phyloP scores from a whole-genome alignment of 2,113 vertebrate species.

The Laticauda laticaudata region DNA sequence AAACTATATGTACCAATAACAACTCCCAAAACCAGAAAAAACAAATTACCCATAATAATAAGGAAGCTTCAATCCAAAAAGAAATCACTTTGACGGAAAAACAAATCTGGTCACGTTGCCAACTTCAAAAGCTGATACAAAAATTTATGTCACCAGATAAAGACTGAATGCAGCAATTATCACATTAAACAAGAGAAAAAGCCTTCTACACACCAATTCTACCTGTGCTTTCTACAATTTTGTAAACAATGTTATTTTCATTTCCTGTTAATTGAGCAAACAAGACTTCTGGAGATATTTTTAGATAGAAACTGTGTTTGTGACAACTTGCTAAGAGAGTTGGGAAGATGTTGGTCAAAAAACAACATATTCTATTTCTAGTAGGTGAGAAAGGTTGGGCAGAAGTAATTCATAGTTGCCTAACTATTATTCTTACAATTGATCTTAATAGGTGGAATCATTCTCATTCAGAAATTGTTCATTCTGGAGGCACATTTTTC shows the following conservation, averaged over 20 bases:
- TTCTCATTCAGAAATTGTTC: conserved; percentile 7
- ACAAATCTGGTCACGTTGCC: too few species aligned
- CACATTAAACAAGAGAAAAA: too few species aligned
- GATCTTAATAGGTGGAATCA: conserved; percentile 27
- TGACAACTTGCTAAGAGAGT: conserved; percentile 58
- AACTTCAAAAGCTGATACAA: too few species aligned
- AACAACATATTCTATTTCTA: conserved; percentile 39
- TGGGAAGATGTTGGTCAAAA: conserved; percentile 1
- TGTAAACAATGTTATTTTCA: conserved; percentile 16
- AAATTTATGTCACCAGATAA: too few species aligned
- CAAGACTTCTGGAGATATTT: conserved; percentile 57
- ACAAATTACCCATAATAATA: too few species aligned
- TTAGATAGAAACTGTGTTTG: conserved; percentile 56
- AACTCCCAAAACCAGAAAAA: too few species aligned
- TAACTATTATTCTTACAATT: conserved; percentile 26
- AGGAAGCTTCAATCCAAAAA: too few species aligned
- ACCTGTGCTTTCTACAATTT: too few species aligned
- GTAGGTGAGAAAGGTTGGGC: conserved; percentile 31
- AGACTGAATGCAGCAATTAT: too few species aligned
- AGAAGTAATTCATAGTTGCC: conserved; percentile 19
- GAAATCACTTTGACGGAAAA: too few species aligned
- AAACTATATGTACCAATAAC: too few species aligned
- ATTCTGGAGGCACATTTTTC: neutral
- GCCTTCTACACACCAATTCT: too few species aligned
- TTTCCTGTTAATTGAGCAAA: conserved; percentile 50